These are phyloP conservation scores for Mustela lutreola DNA, from an alignment of 2,113 vertebrate species.

Conservation along the genomic window DNA sequence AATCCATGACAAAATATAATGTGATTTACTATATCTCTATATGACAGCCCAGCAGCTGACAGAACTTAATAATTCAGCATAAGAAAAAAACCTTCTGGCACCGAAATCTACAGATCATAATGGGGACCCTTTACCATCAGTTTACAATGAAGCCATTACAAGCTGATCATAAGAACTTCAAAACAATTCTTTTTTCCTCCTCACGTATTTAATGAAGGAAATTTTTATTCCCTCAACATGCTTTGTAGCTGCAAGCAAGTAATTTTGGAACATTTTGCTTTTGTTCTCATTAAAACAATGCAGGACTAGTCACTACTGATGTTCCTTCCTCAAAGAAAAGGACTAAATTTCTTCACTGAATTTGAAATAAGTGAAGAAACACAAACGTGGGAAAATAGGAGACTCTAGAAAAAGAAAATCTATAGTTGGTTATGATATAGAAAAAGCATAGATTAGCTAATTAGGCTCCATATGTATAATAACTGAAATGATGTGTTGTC, in stretches of 20 bases:
- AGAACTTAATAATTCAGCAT: constrained; percentile 93
- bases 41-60: constrained; percentile 91
- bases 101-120: constrained; percentile 89
- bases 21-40: constrained; percentile 92
- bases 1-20: constrained; percentile 93
- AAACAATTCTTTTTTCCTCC: constrained; percentile 87
- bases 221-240: constrained; percentile 83
- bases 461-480: neutral
- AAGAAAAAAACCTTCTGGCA: constrained; percentile 90
- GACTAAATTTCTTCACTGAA: constrained; percentile 36
- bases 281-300: constrained; percentile 83
- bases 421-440: neutral
- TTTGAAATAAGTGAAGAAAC: constrained; percentile 52
- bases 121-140: constrained; percentile 87
- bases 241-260: constrained; percentile 85
- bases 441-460: neutral
- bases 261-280: constrained; percentile 81
- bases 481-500: neutral
- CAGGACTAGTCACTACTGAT: constrained; percentile 67
- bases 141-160: constrained; percentile 88
- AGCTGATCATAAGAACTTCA: constrained; percentile 86
- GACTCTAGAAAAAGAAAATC: neutral
- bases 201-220: constrained; percentile 85
- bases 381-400: neutral
- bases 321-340: constrained; percentile 56